Conservation (phyloP, 2,113 vertebrate genomes). For the Peromyscus maniculatus region DNA sequence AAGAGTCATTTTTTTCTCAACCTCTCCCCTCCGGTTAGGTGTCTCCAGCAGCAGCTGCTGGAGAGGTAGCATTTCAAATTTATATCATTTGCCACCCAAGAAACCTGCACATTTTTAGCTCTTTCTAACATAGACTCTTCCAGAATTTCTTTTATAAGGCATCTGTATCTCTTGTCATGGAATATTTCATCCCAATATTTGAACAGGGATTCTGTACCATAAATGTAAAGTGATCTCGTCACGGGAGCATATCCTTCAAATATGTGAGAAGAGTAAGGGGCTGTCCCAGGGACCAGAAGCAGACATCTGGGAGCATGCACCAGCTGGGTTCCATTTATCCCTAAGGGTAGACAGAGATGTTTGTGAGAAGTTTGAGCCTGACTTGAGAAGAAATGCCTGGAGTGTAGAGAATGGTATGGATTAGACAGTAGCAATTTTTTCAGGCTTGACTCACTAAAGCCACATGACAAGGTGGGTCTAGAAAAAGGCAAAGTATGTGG, state of each 20-base stretch:
- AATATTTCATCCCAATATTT: constrained; percentile 58
- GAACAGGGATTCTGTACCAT: constrained; percentile 13
- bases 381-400: neutral
- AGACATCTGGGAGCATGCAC: neutral
- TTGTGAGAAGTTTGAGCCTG: neutral
- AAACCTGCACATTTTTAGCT: constrained; percentile 60
- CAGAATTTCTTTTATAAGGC: constrained; percentile 54
- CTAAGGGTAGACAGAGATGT: neutral
- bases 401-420: neutral
- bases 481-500: neutral
- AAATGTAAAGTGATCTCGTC: constrained; percentile 43
- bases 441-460: neutral
- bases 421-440: neutral
- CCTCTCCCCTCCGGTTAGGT: constrained; percentile 44
- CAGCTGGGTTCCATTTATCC: neutral
- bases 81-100: constrained; percentile 41
- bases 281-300: neutral
- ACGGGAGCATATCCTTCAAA: neutral
- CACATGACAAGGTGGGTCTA: neutral
- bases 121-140: constrained; percentile 55
- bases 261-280: neutral
- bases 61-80: constrained; percentile 62
- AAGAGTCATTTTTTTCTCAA: constrained; percentile 67
- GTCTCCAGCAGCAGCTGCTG: constrained; percentile 44
- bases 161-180: constrained; percentile 43